A percentile compares a stretch with the other conserved stretches of the same genome.
phyloP scores from a whole-genome alignment of 1,140 invertebrate species.

The Tetramorium simillimum region DNA sequence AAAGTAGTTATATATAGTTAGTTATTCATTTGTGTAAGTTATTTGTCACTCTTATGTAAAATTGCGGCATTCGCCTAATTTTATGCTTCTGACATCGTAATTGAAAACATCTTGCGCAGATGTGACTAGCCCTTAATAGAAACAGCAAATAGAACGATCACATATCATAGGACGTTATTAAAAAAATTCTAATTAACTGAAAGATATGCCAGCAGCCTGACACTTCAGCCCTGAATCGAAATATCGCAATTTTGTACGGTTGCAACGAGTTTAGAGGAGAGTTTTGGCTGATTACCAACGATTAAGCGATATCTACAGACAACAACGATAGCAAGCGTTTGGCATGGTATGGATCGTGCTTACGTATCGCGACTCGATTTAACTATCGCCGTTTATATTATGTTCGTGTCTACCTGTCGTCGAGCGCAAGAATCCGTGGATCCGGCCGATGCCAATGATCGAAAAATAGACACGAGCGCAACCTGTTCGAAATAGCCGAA shows the following conservation, averaged over 20 bases:
- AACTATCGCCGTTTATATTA: constrained; percentile 70
- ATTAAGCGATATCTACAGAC: constrained; percentile 63
- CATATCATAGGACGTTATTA: background rate
- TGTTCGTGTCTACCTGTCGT: constrained; percentile 68
- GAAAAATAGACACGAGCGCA: constrained; percentile 74
- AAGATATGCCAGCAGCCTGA: constrained; percentile 19
- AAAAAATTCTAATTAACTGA: constrained; percentile 38
- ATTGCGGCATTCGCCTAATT: background rate
- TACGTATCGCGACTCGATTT: constrained; percentile 66
- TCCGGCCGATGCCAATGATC: constrained; percentile 72
- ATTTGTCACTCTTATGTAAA: constrained; percentile 10
- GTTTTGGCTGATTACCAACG: constrained; percentile 66
- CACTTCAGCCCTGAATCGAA: background rate
- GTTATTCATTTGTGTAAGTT: background rate
- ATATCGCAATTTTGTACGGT: constrained; percentile 32
- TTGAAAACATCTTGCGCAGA: constrained; percentile 3
- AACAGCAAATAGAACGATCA: constrained; percentile 22
- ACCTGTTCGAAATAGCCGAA: constrained; percentile 74
- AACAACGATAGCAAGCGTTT: constrained; percentile 56
- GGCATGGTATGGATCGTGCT: constrained; percentile 48
- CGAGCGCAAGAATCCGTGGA: constrained; percentile 65
- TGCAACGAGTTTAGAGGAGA: constrained; percentile 34
- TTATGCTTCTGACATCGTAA: background rate
- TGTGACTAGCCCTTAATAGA: constrained; percentile 10
- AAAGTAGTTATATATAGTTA: background rate